Evolutionary conservation across 2,888 invertebrate species (phyloP).

Genomic region (Amiota minor): DNA sequence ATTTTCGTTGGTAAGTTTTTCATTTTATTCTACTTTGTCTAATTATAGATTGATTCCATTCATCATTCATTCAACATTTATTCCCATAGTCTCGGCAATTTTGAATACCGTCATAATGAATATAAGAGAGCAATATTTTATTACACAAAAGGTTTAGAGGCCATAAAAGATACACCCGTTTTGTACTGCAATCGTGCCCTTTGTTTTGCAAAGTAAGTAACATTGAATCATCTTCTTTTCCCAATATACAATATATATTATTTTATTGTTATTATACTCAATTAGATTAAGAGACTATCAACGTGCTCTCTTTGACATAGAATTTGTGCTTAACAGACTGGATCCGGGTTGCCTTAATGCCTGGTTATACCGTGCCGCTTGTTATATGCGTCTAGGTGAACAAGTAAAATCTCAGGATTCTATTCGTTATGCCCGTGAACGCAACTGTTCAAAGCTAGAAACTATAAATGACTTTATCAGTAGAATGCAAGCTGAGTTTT

Average conservation of each 20-base stretch:
- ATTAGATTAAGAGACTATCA: not conserved
- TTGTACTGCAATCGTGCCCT: conserved; percentile 54
- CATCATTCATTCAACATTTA: not conserved
- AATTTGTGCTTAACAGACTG: conserved; percentile 44
- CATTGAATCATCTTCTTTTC: not conserved
- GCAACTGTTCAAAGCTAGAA: too few species aligned
- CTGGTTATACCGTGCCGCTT: conserved; percentile 52
- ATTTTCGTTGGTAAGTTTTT: conserved; percentile 45
- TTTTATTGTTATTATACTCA: not conserved
- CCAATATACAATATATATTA: not conserved
- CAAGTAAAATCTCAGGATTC: conserved; percentile 41
- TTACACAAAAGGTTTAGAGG: conserved; percentile 46
- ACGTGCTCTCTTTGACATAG: conserved; percentile 46
- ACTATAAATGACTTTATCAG: too few species aligned
- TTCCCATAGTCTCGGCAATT: conserved; percentile 50
- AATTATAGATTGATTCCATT: too few species aligned
- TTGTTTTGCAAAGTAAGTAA: conserved; percentile 48
- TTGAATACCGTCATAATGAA: conserved; percentile 42
- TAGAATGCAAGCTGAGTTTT: too few species aligned
- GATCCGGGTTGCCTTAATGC: conserved; percentile 47
- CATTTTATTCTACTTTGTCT: too few species aligned
- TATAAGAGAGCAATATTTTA: conserved; percentile 37
- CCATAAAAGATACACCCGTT: conserved; percentile 50
- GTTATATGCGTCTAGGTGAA: conserved; percentile 44
- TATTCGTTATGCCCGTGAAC: too few species aligned